Conservation (phyloP, 2,797 vertebrate species). For the Onychomys leucogaster region DNA sequence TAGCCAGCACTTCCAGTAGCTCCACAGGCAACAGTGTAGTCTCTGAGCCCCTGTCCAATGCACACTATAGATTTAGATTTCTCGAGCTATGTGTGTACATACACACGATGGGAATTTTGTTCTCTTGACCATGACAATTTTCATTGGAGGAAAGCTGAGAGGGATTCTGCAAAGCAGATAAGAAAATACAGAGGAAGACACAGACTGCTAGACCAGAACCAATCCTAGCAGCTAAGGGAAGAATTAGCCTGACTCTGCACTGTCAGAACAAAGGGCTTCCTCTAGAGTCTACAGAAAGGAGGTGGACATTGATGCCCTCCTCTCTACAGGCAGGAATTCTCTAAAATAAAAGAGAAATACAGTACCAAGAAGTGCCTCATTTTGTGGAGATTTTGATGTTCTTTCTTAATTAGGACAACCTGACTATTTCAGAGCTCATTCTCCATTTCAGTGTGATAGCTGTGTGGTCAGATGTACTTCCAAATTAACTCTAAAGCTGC, state of each 20-base stretch:
- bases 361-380: not conserved
- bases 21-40: not conserved
- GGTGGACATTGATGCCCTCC: not conserved
- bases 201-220: not conserved
- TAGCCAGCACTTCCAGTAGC: not conserved
- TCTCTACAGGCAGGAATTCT: not conserved
- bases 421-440: slow-evolving; percentile 33
- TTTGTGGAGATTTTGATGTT: not conserved
- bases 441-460: not conserved
- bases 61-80: not conserved
- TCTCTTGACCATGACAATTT: not conserved
- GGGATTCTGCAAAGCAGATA: not conserved
- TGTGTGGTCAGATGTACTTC: slow-evolving; percentile 49
- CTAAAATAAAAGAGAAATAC: not conserved
- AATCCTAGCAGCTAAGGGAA: not conserved
- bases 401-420: slow-evolving; percentile 44
- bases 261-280: not conserved
- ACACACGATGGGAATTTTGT: not conserved
- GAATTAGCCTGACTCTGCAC: not conserved
- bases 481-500: slow-evolving; percentile 37
- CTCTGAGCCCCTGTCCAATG: too few relatives aligned
- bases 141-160: not conserved
- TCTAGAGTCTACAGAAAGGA: not conserved
- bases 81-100: not conserved
- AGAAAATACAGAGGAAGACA: not conserved